phyloP scores from a whole-genome alignment of 2,797 vertebrate species.

The Oophaga sylvatica region DNA sequence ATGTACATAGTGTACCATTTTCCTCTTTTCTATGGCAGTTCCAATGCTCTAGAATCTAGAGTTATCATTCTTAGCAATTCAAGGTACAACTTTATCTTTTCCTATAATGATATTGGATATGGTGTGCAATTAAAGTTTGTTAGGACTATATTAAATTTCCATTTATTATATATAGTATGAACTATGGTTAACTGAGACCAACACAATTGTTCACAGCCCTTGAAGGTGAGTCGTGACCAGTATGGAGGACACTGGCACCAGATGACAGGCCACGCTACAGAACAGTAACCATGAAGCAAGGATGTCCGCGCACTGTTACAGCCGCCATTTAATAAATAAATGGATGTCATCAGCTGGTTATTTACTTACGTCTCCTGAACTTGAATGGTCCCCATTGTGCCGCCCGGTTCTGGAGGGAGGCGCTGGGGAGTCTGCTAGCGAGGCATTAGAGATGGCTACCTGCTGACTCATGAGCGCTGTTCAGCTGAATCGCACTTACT shows the following conservation, averaged over 20 bases:
- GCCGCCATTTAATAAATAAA: constrained; percentile 3
- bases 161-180: too few relatives aligned
- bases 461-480: constrained; percentile 41
- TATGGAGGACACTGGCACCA: neutral
- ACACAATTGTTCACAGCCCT: neutral
- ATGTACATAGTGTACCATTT: too few relatives aligned
- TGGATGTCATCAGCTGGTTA: constrained; percentile 47
- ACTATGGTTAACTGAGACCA: too few relatives aligned
- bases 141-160: too few relatives aligned
- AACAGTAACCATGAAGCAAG: constrained; percentile 1
- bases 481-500: constrained; percentile 49
- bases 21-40: too few relatives aligned
- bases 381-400: constrained; percentile 44
- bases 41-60: too few relatives aligned
- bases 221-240: neutral
- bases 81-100: too few relatives aligned
- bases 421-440: constrained; percentile 2
- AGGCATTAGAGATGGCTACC: constrained; percentile 33
- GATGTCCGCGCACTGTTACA: neutral
- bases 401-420: neutral
- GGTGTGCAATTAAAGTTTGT: neutral
- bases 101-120: too few relatives aligned
- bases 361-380: neutral
- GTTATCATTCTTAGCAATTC: too few relatives aligned
- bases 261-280: neutral